Evolutionary conservation across 2,113 vertebrate genomes (phyloP).

Genomic region (Labeo catla): DNA sequence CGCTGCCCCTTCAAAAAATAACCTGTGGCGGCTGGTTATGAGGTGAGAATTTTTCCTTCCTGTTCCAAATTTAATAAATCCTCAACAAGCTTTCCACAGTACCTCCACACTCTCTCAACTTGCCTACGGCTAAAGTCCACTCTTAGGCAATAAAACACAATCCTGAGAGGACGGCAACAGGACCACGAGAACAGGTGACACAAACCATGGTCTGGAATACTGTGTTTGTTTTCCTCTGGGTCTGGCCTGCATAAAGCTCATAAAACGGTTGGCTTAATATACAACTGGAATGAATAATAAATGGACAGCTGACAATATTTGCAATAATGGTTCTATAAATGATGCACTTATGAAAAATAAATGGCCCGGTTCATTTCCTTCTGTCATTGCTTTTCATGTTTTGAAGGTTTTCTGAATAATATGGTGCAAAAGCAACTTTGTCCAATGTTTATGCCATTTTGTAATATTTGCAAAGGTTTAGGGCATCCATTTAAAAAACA

Average conservation of each 20-base stretch:
- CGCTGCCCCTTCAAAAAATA: slow-evolving; percentile 67
- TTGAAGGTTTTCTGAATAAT: slow-evolving; percentile 9
- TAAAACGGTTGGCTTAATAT: slow-evolving; percentile 64
- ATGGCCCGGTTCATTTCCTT: slow-evolving; percentile 54
- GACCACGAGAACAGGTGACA: slow-evolving; percentile 42
- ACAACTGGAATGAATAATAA: slow-evolving; percentile 72
- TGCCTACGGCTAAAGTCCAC: slow-evolving; percentile 56
- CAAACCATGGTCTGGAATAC: slow-evolving; percentile 60
- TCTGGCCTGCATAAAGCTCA: slow-evolving; percentile 62
- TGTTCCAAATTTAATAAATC: slow-evolving; percentile 75
- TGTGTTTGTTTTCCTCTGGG: slow-evolving; percentile 62
- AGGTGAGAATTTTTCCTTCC: slow-evolving; percentile 55
- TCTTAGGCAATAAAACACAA: slow-evolving; percentile 62
- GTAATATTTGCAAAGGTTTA: neutral
- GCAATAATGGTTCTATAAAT: slow-evolving; percentile 60
- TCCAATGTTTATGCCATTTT: slow-evolving; percentile 2
- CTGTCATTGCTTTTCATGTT: slow-evolving; percentile 15
- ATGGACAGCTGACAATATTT: slow-evolving; percentile 69
- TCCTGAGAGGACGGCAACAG: slow-evolving; percentile 30
- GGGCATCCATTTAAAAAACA: neutral
- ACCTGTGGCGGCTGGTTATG: slow-evolving; percentile 68
- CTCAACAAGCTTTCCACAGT: slow-evolving; percentile 59
- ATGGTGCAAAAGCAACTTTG: neutral
- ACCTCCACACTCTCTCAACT: slow-evolving; percentile 55
- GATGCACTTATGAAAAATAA: slow-evolving; percentile 72